Evolutionary conservation across 1,140 invertebrate genomes (phyloP).

Genomic region (Leptinotarsa defecta): DNA sequence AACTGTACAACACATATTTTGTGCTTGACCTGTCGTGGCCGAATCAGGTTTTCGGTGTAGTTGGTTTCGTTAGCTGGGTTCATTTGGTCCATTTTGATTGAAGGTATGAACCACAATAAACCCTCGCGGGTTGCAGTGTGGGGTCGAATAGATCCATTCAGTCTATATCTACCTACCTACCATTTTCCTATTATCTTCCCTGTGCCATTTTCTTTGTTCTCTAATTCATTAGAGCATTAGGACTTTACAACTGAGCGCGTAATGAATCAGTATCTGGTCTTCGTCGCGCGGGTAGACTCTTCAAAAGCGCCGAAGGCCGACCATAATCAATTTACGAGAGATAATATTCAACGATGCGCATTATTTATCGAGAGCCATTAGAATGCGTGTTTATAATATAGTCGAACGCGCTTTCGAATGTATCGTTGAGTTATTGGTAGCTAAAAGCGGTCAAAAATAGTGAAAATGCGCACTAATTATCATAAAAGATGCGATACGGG

Average conservation of each 20-base stretch:
- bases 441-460: conserved; percentile 8
- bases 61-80: too few species aligned
- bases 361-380: conserved; percentile 1
- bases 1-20: too few species aligned
- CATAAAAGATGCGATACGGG: background rate
- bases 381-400: conserved; percentile 5
- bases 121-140: too few species aligned
- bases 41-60: too few species aligned
- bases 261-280: background rate
- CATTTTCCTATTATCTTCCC: too few species aligned
- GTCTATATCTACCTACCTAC: too few species aligned
- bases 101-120: too few species aligned
- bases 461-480: background rate
- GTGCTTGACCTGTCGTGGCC: too few species aligned
- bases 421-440: background rate
- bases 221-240: too few species aligned
- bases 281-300: background rate
- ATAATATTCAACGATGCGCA: conserved; percentile 8
- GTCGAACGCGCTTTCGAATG: conserved; percentile 2
- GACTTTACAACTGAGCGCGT: background rate
- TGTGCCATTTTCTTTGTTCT: too few species aligned
- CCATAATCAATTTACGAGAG: background rate
- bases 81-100: too few species aligned
- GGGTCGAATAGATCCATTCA: too few species aligned
- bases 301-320: background rate